Base-by-base conservation (phyloP, 2,888 invertebrate species). In the Phortica okadai region DNA sequence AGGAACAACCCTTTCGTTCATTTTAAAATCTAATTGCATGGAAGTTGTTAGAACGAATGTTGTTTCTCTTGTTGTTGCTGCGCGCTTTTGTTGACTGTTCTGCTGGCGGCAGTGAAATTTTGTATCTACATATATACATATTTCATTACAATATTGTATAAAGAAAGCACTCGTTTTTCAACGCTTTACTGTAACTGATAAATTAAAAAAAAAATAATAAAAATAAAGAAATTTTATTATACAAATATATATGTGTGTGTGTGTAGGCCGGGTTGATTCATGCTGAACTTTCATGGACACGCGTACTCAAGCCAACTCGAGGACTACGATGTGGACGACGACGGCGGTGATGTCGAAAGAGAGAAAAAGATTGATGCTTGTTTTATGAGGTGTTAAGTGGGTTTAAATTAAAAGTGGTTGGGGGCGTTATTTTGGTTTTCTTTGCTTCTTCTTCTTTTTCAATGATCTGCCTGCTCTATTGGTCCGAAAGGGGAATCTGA, bases 371-470 rank as follows among this genome's bases (percentile, higher is more conserved):
- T 70, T 70, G 88, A 77, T 76, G 84, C 77, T 84, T 82, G 88
- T 84, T 85, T 85, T 85, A 85, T 88, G 85, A 85, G 84, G 89
- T 88, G 89, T 85, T 88, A 88, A 88, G 89, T 88, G 89, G 84
- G 89, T 82, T 86, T 84, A 86, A 88, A 88, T 88, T 88, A 88
- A 88, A 88, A 87, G 78, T 85, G 50, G 8, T 8, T 50, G 50
- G 10, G 10, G 50, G 50, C 6, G 50, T 33, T 33, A 33, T 33
- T 33, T 33, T 25, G 44, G 42, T 7, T 74, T 44, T 54, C 33
- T 33, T 6, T 66, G 16, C 54, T 10, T 6, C 11, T 7, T 59
- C 25, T 58, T 8, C n/a, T n/a, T 10, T 41, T 33, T 33, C 10
- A 14, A 33, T 41, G 50, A 33, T 33, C 33, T 33, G 33, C 33